Base-by-base conservation (phyloP, 2,888 invertebrate genomes). In the Archips xylosteana region DNA sequence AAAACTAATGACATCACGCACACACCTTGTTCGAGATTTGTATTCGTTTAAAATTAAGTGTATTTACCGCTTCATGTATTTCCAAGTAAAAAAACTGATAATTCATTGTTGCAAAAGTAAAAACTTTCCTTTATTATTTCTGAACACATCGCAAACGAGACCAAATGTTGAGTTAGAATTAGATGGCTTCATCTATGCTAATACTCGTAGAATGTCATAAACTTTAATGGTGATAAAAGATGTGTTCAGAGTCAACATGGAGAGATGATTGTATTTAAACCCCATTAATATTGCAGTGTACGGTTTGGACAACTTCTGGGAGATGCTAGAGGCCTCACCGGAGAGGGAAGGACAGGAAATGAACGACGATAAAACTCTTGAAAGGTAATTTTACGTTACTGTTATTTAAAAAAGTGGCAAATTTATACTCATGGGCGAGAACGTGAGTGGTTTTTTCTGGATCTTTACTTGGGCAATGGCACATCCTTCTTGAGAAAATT, bases 301-400 rank as follows among this genome's bases (percentile, higher is more conserved):
- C 78, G 90, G 91, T n/a, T 78, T 92, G 85, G 94, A 95, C 77
- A 94, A 94, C 83, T 92, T 94, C 82, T 91, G 94, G 92, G 94
- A 94, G 72, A 87, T 87, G 79, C 83, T 94, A 59, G 94, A 93
- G 66, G 80, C 85, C 49, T 83, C 91, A 1, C 87, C 91, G 13
- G 93, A 94, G 74, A 88, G 89, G 78, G 92, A 93, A 36, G 87
- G 85, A 8, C 86, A 87, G 70, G 94, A 94, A 2, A 77, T 78
- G 49, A 82, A 81, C 39, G 92, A 93, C 0, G 92, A 91, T n/a
- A 94, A 91, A 75, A 78, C 85, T 3, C 75, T 89, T 70, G 94
- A 94, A 80, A 94, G 94, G 95, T 95, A 88, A 64, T 32, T 34
- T 45, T 54, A 39, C 42, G 32, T 12, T 57, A 3, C 12, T 2